phyloP scores from a whole-genome alignment of 2,888 invertebrate species.

The Acanthoscelides obtectus region DNA sequence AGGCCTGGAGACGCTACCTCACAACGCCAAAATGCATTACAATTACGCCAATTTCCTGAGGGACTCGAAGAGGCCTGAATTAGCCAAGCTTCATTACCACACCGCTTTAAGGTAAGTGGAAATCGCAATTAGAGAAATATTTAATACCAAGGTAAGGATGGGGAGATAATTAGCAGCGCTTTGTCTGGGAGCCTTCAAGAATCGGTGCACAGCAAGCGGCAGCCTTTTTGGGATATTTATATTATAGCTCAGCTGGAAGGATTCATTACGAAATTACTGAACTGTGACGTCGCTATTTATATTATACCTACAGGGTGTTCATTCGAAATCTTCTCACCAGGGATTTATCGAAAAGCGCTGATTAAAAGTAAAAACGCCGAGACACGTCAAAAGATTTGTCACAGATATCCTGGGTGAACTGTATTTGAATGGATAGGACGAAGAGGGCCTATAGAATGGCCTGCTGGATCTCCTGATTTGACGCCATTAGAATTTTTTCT shows the following conservation, averaged over 20 bases:
- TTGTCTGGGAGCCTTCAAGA: not conserved
- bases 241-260: not conserved
- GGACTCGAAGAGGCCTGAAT: conserved; percentile 67
- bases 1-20: conserved; percentile 71
- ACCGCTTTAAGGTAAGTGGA: conserved; percentile 69
- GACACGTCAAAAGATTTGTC: no score
- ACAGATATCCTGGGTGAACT: no score
- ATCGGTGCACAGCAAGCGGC: not conserved
- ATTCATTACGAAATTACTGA: no score
- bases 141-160: not conserved
- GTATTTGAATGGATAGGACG: no score
- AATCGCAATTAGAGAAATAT: conserved; percentile 1
- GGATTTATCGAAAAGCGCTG: no score
- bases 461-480: no score
- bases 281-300: no score
- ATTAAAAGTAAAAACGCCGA: no score
- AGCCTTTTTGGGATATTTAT: not conserved
- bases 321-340: no score
- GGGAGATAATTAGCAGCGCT: not conserved
- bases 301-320: no score
- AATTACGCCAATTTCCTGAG: conserved; percentile 83
- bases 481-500: no score
- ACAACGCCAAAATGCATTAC: conserved; percentile 88
- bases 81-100: conserved; percentile 73
- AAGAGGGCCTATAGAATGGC: no score